Conservation (phyloP, 2,797 vertebrate genomes). For the Enteromius mattozi region DNA sequence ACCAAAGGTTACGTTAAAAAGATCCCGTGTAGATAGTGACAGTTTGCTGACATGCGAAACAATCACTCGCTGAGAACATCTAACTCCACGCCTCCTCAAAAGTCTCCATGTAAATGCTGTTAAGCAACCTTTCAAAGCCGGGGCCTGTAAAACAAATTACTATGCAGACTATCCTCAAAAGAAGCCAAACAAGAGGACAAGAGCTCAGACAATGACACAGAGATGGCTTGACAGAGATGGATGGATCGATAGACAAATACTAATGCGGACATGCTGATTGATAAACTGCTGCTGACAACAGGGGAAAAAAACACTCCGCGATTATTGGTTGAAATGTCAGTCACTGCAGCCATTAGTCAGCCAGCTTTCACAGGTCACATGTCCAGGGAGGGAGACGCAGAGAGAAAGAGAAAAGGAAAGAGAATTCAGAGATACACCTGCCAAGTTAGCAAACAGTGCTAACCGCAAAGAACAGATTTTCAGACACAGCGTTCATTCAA, state of each 20-base stretch:
- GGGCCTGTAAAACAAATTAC: conserved; percentile 69
- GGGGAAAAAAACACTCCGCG: conserved; percentile 77
- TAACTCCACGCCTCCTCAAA: conserved; percentile 41
- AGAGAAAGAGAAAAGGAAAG: conserved; percentile 12
- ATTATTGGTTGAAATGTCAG: conserved; percentile 85
- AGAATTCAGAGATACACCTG: conserved; percentile 49
- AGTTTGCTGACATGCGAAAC: conserved; percentile 40
- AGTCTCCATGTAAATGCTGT: conserved; percentile 50
- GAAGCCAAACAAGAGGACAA: conserved; percentile 65
- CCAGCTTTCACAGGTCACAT: conserved; percentile 75
- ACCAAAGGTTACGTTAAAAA: conserved; percentile 15
- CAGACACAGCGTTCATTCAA: conserved; percentile 38
- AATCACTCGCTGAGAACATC: conserved; percentile 8
- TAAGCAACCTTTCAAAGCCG: conserved; percentile 51
- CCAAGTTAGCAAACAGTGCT: conserved; percentile 48
- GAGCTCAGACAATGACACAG: conserved; percentile 68
- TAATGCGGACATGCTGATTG: conserved; percentile 83
- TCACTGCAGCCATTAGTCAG: conserved; percentile 78
- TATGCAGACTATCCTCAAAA: conserved; percentile 70
- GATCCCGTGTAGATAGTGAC: conserved; percentile 24
- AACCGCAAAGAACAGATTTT: conserved; percentile 43
- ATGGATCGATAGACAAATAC: conserved; percentile 82
- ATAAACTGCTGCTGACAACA: conserved; percentile 84
- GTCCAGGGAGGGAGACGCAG: conserved; percentile 60
- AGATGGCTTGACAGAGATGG: conserved; percentile 69